Evolutionary conservation across 2,113 vertebrate species (phyloP), one percentile per base, ranked within the genome.

Genomic region (Dascyllus trimaculatus): DNA sequence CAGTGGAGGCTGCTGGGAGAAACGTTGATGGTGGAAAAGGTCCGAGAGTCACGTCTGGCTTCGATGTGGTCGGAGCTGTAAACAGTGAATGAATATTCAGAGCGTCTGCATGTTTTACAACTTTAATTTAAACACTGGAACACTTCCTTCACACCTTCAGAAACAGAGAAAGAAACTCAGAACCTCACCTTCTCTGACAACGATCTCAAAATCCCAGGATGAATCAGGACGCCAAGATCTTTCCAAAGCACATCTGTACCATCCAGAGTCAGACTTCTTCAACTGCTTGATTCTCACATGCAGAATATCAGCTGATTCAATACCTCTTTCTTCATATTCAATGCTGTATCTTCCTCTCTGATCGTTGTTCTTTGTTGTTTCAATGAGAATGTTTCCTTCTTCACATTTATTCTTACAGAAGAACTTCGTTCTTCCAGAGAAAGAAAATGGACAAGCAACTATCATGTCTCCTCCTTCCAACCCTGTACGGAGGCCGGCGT

Each of bases 141-240:
- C 29, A 29, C 29, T 4, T 29, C 6, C 29, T 29, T 29, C 6
- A 29, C 29, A 29, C 29, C 2, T 5, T 29, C 29, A 29, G 29
- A 29, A 29, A 29, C 29, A 29, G 1, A 29, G 29, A 29, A 29
- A 29, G 29, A 29, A 29, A 29, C 5, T 29, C 6, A 35, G 2
- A 74, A 84, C 79, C 81, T 79, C 71, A 84, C 72, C 72, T 2
- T 67, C 54, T 19, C 4, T 48, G 26, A 77, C 64, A 11, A 46
- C 46, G 54, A 80, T 35, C 4, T 66, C 0, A 29, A 29, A 29
- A 29, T 29, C 29, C 29, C 5, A 4, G 5, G 29, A 29, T 29
- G 29, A 29, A 29, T 4, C 3, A 5, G 2, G 29, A 29, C 4
- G 5, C 0, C 4, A 29, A 29, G 29, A 29, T 22, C 3, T 8